Evolutionary conservation across 2,113 vertebrate genomes (phyloP).

Genomic region (Xyliphius kryptos): DNA sequence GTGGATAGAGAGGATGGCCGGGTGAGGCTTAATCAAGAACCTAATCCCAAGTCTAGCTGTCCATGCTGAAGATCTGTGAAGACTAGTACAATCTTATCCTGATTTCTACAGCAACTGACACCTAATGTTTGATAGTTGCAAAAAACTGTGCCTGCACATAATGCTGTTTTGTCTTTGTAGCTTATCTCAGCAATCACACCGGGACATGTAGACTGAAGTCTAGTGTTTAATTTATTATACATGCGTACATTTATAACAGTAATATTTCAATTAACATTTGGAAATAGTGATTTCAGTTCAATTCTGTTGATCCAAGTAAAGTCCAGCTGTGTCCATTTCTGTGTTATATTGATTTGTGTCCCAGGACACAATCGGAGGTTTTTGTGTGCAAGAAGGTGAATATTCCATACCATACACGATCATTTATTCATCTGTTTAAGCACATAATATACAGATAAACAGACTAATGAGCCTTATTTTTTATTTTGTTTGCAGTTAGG

Average conservation of each 20-base stretch:
- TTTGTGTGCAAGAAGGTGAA: constrained; percentile 24
- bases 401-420: not conserved
- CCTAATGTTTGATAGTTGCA: constrained; percentile 29
- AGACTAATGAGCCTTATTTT: no score
- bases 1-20: constrained; percentile 78
- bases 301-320: no score
- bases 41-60: constrained; percentile 71
- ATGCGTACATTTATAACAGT: no score
- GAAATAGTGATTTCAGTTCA: no score
- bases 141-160: constrained; percentile 43
- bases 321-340: no score
- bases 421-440: constrained; percentile 17
- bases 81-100: constrained; percentile 1
- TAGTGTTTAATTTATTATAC: no score
- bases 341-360: constrained; percentile 20
- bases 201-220: no score
- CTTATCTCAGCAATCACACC: no score
- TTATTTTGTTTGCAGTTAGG: no score
- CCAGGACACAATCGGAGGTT: constrained; percentile 13
- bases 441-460: no score
- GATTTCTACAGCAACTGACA: constrained; percentile 5
- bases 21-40: constrained; percentile 67
- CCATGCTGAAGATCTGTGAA: constrained; percentile 73
- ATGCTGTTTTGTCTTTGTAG: constrained; percentile 21
- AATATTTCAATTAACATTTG: no score